These are phyloP conservation scores for Pimephales promelas DNA, from an alignment of 2,113 vertebrate species.

Conservation along the genomic window DNA sequence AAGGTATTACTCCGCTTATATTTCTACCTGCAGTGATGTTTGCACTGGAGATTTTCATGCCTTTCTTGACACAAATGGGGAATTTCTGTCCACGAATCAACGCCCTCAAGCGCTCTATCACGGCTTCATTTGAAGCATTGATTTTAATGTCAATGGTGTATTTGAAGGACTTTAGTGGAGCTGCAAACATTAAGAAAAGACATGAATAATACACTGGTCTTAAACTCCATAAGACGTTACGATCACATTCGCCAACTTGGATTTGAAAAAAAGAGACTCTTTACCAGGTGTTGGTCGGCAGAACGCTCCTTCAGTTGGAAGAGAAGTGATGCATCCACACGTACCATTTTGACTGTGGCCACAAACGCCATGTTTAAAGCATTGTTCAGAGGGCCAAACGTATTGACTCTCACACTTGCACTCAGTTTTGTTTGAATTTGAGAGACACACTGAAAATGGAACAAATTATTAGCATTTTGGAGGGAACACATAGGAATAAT, in stretches of 20 bases:
- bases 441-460: too few species aligned
- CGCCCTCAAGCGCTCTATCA: background rate
- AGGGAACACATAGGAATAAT: too few species aligned
- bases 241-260: accelerated
- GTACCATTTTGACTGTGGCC: background rate
- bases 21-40: too few species aligned
- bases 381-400: too few species aligned
- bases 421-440: too few species aligned
- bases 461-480: too few species aligned
- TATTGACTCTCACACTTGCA: too few species aligned
- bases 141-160: background rate
- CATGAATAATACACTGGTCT: accelerated
- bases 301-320: background rate
- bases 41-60: background rate
- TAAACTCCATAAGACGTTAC: background rate
- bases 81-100: background rate
- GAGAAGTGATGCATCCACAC: background rate
- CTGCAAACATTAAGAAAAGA: background rate
- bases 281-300: background rate
- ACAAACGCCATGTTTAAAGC: too few species aligned
- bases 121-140: background rate
- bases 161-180: background rate
- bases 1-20: too few species aligned
- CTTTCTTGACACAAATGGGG: background rate
- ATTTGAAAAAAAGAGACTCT: background rate